Conservation (phyloP, 2,797 vertebrate species). For the Enteromius thamalakanensis region DNA sequence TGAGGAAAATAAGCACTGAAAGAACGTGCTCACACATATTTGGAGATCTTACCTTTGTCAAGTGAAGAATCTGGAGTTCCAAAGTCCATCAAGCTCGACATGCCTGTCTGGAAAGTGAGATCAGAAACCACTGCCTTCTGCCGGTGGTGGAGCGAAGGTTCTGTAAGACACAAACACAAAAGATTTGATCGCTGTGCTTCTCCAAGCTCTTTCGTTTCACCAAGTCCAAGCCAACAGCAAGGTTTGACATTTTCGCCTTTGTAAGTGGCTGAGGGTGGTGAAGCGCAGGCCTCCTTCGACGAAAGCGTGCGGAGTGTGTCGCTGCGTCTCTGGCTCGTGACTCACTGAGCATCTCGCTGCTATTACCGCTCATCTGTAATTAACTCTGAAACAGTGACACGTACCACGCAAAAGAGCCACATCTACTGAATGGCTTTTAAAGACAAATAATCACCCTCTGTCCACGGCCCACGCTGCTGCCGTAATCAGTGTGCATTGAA, state of each 20-base stretch:
- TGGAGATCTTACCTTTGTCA: slow-evolving; percentile 75
- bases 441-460: slow-evolving; percentile 49
- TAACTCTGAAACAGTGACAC: slow-evolving; percentile 55
- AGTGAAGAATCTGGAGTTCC: slow-evolving; percentile 78
- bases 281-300: slow-evolving; percentile 40
- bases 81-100: slow-evolving; percentile 81
- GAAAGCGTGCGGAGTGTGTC: slow-evolving; percentile 17
- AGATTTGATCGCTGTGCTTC: slow-evolving; percentile 3
- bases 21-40: not conserved
- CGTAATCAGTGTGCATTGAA: slow-evolving; percentile 52
- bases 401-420: slow-evolving; percentile 33
- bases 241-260: slow-evolving; percentile 39
- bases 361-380: slow-evolving; percentile 53
- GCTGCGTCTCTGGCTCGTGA: slow-evolving; percentile 13
- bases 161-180: slow-evolving; percentile 61
- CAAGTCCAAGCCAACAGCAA: not conserved
- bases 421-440: slow-evolving; percentile 45
- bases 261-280: not conserved
- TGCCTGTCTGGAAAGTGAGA: slow-evolving; percentile 79
- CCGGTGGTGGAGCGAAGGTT: slow-evolving; percentile 73
- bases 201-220: not conserved
- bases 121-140: slow-evolving; percentile 77
- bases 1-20: slow-evolving; percentile 6
- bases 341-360: slow-evolving; percentile 44
- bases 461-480: slow-evolving; percentile 35